Evolutionary conservation across 37 sponge, comb jelly and placozoan genomes (phyloP).

Genomic region (Halichondria panicea): DNA sequence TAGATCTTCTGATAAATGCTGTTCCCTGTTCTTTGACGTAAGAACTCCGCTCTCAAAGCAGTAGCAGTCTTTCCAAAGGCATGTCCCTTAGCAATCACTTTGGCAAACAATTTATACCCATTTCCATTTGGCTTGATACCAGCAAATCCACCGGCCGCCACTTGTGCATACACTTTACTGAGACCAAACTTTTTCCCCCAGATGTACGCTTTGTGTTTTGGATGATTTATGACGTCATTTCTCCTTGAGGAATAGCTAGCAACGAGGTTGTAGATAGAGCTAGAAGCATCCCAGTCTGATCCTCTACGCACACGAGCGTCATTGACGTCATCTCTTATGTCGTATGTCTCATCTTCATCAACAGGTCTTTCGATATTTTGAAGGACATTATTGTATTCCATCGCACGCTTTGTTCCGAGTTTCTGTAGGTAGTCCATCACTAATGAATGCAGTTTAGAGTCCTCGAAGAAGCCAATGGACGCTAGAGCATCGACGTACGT

Average conservation of each 20-base stretch:
- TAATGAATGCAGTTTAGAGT: slow-evolving; percentile 26
- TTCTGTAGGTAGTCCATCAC: slow-evolving; percentile 13
- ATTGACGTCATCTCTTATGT: no score
- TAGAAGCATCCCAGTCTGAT: slow-evolving; percentile 44
- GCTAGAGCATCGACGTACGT: not conserved
- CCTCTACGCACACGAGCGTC: slow-evolving; percentile 16
- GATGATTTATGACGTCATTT: slow-evolving; percentile 42
- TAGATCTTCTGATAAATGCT: slow-evolving; percentile 26
- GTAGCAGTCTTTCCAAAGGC: slow-evolving; percentile 49
- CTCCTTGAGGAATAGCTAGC: slow-evolving; percentile 19
- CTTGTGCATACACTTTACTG: slow-evolving; percentile 24
- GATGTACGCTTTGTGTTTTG: slow-evolving; percentile 52
- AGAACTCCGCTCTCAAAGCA: slow-evolving; percentile 13
- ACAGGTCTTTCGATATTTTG: no score
- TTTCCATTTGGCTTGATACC: slow-evolving; percentile 17
- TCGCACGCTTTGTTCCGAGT: slow-evolving; percentile 12
- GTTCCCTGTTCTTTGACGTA: slow-evolving; percentile 3
- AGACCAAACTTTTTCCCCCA: slow-evolving; percentile 64
- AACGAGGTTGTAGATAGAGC: slow-evolving; percentile 41
- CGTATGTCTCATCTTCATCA: not conserved
- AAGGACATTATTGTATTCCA: not conserved
- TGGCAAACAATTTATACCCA: slow-evolving; percentile 39
- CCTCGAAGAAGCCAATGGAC: no score
- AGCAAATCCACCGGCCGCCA: slow-evolving; percentile 53
- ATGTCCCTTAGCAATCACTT: slow-evolving; percentile 40